Conservation (phyloP, 2,888 invertebrate genomes). For the Xylota segnis region DNA sequence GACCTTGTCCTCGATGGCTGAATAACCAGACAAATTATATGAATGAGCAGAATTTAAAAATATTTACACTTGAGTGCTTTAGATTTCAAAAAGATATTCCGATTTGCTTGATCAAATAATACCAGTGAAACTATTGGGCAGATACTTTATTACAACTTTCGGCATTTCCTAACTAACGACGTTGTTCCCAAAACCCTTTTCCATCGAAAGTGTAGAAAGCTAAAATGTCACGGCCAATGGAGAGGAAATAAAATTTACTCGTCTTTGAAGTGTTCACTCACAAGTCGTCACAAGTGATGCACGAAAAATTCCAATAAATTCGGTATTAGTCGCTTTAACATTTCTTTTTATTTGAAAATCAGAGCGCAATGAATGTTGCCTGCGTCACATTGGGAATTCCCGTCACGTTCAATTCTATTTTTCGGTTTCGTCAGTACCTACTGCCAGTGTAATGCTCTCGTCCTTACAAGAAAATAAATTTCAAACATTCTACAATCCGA, state of each 20-base stretch:
- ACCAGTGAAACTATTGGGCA: too few species aligned
- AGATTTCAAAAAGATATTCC: too few species aligned
- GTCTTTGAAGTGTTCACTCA: neutral
- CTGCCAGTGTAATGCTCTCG: neutral
- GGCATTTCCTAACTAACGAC: too few species aligned
- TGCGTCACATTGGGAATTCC: conserved; percentile 11
- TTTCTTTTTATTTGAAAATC: neutral
- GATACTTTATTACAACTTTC: too few species aligned
- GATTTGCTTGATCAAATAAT: too few species aligned
- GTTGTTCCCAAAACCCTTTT: too few species aligned
- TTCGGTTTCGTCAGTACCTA: conserved; percentile 1
- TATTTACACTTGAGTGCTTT: too few species aligned
- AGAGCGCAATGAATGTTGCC: neutral
- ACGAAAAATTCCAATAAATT: conserved; percentile 33
- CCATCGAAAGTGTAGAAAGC: neutral
- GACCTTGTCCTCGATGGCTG: too few species aligned
- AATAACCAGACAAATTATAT: too few species aligned
- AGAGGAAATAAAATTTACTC: neutral
- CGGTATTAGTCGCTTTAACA: conserved; percentile 1
- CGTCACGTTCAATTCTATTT: conserved; percentile 11
- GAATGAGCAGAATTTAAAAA: too few species aligned
- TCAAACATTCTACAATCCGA: conserved; percentile 7
- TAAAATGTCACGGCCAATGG: conserved; percentile 10
- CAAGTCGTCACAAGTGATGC: neutral
- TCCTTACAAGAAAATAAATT: conserved; percentile 14